phyloP scores from a whole-genome alignment of 2,797 vertebrate genomes.

The Neomorphus geoffroyi region DNA sequence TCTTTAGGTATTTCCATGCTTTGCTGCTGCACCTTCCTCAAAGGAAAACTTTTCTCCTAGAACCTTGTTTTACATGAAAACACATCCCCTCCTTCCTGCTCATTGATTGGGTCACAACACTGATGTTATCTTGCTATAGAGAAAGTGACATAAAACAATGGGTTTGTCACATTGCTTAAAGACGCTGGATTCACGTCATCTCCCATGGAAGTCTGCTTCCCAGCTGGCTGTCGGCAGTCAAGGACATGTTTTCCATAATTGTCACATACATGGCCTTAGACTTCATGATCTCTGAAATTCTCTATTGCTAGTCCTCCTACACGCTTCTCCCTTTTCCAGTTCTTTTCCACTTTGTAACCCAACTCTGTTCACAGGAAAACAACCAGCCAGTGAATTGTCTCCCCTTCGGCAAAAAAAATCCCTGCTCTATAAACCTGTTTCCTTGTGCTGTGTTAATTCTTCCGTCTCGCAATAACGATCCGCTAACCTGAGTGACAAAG shows the following conservation, averaged over 20 bases:
- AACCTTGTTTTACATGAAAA: neutral
- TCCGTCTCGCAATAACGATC: neutral
- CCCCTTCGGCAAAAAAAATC: neutral
- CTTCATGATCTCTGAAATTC: neutral
- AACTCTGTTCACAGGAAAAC: neutral
- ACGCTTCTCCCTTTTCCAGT: neutral
- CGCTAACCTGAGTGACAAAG: neutral
- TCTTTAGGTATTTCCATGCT: neutral
- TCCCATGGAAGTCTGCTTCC: neutral
- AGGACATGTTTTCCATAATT: neutral
- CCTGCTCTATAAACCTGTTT: neutral
- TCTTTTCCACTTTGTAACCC: neutral
- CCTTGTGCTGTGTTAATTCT: neutral
- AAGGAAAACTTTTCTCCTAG: neutral
- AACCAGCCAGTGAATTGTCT: neutral
- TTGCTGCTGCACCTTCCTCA: neutral
- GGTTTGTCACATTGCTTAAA: neutral
- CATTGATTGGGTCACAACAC: accelerated
- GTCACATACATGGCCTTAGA: neutral
- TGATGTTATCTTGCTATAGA: neutral
- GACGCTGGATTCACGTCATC: accelerated
- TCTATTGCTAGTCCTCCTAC: neutral
- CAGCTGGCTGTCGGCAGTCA: neutral
- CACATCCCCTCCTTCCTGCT: neutral
- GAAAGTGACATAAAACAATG: neutral